Percentiles rank a stretch among this genome's conserved stretches.
Conservation (phyloP, 35 echinoderm and acorn worm genomes). For the Anneissia japonica region DNA sequence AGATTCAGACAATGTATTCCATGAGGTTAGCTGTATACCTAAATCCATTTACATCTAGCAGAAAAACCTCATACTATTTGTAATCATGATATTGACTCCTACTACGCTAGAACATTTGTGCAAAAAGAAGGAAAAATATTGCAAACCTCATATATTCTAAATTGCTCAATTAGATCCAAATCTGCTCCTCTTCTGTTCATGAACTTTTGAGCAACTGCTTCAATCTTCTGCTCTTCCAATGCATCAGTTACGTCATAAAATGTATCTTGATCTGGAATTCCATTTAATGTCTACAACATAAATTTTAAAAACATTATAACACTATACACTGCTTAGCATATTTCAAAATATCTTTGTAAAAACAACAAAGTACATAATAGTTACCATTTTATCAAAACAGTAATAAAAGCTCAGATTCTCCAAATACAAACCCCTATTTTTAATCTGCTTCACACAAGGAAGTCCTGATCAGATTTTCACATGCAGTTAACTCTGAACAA, state of each 20-base stretch:
- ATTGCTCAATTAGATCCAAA: slow-evolving; percentile 87
- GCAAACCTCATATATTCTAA: slow-evolving; percentile 86
- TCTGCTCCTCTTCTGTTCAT: slow-evolving; percentile 56
- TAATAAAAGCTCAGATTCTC: too few relatives aligned
- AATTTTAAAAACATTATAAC: background rate
- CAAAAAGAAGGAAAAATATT: background rate
- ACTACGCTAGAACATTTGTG: too few relatives aligned
- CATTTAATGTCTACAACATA: slow-evolving; percentile 60
- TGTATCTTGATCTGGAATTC: slow-evolving; percentile 94
- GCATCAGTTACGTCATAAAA: slow-evolving; percentile 96
- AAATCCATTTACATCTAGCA: too few relatives aligned
- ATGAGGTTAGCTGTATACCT: too few relatives aligned
- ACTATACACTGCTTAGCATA: background rate
- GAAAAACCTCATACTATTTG: too few relatives aligned
- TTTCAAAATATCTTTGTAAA: background rate
- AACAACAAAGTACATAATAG: background rate
- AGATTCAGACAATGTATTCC: too few relatives aligned
- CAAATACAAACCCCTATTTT: too few relatives aligned
- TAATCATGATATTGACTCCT: too few relatives aligned
- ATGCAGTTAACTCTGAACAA: too few relatives aligned
- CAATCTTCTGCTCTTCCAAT: slow-evolving; percentile 78
- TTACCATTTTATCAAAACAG: background rate
- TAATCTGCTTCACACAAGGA: too few relatives aligned
- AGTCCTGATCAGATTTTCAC: too few relatives aligned
- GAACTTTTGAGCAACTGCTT: slow-evolving; percentile 58